Percentiles rank a stretch among this genome's conserved stretches.
Evolutionary conservation across 1,140 invertebrate species (phyloP).

Genomic region (Drosophila kikkawai): DNA sequence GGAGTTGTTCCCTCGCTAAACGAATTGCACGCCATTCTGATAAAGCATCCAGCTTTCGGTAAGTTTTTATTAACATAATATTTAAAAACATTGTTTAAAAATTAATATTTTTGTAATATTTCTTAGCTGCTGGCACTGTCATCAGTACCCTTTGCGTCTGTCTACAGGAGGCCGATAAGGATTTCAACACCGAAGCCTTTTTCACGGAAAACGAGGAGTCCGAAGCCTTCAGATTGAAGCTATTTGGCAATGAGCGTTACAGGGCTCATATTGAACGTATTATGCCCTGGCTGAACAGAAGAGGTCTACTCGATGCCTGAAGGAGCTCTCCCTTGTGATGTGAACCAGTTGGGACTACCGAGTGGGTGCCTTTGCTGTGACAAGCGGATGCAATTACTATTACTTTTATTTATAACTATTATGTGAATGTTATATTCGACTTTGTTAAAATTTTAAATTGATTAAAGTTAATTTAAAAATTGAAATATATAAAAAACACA

Average conservation of each 20-base stretch:
- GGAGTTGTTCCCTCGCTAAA: conserved; percentile 43
- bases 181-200: conserved; percentile 20
- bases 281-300: conserved; percentile 53
- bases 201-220: conserved; percentile 10
- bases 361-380: neutral
- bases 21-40: conserved; percentile 44
- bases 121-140: conserved; percentile 47
- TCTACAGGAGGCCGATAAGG: conserved; percentile 21
- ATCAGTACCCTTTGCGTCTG: conserved; percentile 42
- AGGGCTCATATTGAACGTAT: conserved; percentile 41
- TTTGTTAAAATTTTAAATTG: neutral
- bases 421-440: neutral
- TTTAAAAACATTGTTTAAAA: neutral
- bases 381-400: neutral
- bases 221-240: conserved; percentile 9
- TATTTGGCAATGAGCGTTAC: conserved; percentile 42
- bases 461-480: neutral
- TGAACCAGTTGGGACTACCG: neutral
- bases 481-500: neutral
- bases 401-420: neutral
- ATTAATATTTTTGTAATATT: neutral
- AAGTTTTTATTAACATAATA: neutral
- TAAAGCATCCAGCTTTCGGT: conserved; percentile 48
- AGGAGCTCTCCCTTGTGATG: neutral
- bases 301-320: conserved; percentile 45